Base-by-base conservation (phyloP, 2,113 vertebrate species). In the Tragelaphus strepsiceros region DNA sequence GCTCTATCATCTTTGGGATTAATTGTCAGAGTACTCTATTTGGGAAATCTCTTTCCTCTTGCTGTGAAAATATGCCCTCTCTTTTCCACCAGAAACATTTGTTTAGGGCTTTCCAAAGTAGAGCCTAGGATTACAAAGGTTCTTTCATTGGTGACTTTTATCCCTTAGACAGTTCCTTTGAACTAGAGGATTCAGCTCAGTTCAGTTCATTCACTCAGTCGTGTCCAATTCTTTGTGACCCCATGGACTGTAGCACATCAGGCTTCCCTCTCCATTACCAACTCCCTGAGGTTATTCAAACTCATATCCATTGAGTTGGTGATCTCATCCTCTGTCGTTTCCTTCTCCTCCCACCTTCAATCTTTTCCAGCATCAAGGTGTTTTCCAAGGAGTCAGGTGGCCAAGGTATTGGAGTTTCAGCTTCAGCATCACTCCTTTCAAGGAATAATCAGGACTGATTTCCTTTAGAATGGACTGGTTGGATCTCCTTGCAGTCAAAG, bases 21-120 rank as follows among this genome's bases (percentile, higher is more conserved):
- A 85, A 87, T 54, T 94, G 58, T 81, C 86, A n/a, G 35, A 96
- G n/a, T 10, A 46, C 15, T 92, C 59, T 64, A 51, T 35, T 74
- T 87, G 91, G 77, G 43, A 94, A 92, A 94, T 96, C 78, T 94
- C 89, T 80, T 91, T 49, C 61, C 49, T 88, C 92, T 84, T 67
- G 71, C 81, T 96, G 84, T 92, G 93, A 98, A 97, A 96, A 94
- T 82, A 92, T 54, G 46, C 7, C 51, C 67, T 35, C 13, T n/a
- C 90, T 28, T 91, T 85, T 51, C 64, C 62, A 74, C 67, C 59
- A 83, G 74, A 96, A 96, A 91, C 97, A 96, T 82, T 94, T 95
- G 59, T 71, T 87, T 80, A 96, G 35, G 58, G 74, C 90, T 91
- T 88, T 96, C 64, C 67, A 71, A 93, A 96, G 14, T 53, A 67